Evolutionary conservation across 2,797 vertebrate genomes (phyloP).

Genomic region (Okamejei kenojei): DNA sequence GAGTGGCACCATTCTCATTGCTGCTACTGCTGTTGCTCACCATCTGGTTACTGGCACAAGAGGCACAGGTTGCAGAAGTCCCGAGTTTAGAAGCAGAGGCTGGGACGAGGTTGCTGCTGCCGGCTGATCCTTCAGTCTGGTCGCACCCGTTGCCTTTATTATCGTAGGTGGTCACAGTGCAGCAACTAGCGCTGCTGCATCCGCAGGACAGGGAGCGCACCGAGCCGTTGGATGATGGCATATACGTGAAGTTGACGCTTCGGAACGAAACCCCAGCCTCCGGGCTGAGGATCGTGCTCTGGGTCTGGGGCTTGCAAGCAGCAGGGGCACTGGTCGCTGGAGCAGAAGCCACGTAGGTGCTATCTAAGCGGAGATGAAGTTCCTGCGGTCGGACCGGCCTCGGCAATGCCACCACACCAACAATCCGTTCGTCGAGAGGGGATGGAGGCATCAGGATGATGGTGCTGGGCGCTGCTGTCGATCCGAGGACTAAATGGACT

Average conservation of each 20-base stretch:
- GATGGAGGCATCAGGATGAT: constrained; percentile 98
- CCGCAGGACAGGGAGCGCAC: constrained; percentile 97
- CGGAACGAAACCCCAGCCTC: constrained; percentile 78
- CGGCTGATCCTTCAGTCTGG: not conserved
- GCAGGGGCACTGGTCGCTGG: not conserved
- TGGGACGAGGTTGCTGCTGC: not conserved
- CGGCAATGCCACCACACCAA: constrained; percentile 78
- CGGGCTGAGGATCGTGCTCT: not conserved
- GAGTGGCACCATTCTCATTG: constrained; percentile 66
- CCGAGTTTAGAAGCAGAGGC: constrained; percentile 53
- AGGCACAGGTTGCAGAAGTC: constrained; percentile 49
- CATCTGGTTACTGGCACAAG: constrained; percentile 64
- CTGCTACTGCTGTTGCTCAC: constrained; percentile 47
- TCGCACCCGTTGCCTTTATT: constrained; percentile 68
- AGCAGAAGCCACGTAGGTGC: constrained; percentile 56
- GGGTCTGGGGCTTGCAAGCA: not conserved
- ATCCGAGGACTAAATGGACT: constrained; percentile 31
- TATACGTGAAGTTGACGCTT: constrained; percentile 94
- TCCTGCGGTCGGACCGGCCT: constrained; percentile 98
- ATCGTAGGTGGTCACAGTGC: constrained; percentile 93
- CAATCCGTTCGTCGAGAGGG: constrained; percentile 98
- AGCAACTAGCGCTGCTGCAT: constrained; percentile 98
- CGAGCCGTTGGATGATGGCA: constrained; percentile 99
- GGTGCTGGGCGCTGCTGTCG: not conserved
- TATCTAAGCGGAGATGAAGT: constrained; percentile 89